Conservation (phyloP, 2,888 invertebrate genomes). For the Orthosia gracilis region DNA sequence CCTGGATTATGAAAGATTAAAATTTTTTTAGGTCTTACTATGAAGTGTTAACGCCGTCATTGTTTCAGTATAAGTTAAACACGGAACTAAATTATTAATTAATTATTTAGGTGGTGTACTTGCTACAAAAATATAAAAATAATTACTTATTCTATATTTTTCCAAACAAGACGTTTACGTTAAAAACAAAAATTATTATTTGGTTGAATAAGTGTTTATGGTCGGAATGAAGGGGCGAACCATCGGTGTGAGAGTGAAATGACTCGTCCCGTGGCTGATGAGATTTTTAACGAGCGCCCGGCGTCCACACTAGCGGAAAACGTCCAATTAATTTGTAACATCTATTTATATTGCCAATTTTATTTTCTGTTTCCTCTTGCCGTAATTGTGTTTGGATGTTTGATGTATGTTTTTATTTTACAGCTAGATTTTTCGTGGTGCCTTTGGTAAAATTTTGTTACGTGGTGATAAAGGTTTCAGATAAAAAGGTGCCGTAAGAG, state of each 20-base stretch:
- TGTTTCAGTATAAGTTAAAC: too few relatives aligned
- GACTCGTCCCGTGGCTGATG: slow-evolving; percentile 71
- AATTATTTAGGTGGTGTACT: too few relatives aligned
- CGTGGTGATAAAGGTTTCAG: not conserved
- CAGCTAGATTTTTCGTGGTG: not conserved
- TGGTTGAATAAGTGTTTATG: slow-evolving; percentile 36
- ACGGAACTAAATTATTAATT: too few relatives aligned
- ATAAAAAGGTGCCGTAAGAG: not conserved
- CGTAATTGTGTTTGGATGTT: slow-evolving; percentile 49
- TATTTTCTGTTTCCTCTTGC: slow-evolving; percentile 54
- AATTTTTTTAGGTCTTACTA: too few relatives aligned
- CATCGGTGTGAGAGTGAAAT: slow-evolving; percentile 67
- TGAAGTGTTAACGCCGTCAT: too few relatives aligned
- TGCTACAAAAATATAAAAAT: not conserved
- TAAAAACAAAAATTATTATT: slow-evolving; percentile 20
- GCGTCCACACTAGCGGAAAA: slow-evolving; percentile 69
- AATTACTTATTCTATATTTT: not conserved
- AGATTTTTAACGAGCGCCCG: slow-evolving; percentile 77
- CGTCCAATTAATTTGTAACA: slow-evolving; percentile 71
- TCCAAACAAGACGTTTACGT: not conserved
- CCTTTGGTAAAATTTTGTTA: not conserved
- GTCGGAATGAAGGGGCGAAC: slow-evolving; percentile 33
- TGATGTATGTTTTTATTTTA: slow-evolving; percentile 18
- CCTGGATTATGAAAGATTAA: too few relatives aligned
- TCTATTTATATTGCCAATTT: slow-evolving; percentile 64